Percentiles rank a stretch among this genome's conserved stretches.
Conservation (phyloP, 2,113 vertebrate species). For the Lophotis ruficrista region DNA sequence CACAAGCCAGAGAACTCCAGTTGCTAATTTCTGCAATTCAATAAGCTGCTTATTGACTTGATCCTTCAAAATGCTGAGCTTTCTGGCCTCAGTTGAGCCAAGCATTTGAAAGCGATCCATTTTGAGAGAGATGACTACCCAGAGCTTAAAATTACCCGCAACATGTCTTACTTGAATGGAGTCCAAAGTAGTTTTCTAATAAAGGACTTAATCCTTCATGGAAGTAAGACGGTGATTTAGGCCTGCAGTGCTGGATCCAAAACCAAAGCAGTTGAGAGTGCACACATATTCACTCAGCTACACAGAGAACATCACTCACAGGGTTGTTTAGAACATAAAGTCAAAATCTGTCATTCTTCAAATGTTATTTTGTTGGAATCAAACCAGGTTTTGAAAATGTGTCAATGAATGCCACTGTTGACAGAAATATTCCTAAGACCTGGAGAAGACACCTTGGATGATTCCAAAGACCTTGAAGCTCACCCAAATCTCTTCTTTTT, state of each 20-base stretch:
- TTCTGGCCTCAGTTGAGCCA: background rate
- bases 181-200: background rate
- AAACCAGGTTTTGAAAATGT: background rate
- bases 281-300: no score
- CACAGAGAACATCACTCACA: background rate
- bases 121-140: background rate
- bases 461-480: background rate
- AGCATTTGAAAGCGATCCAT: background rate
- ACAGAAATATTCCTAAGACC: background rate
- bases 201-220: background rate
- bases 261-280: background rate
- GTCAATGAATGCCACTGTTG: accelerated
- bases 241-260: background rate
- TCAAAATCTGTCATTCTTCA: background rate
- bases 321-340: background rate
- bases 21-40: background rate
- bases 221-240: background rate
- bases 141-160: background rate
- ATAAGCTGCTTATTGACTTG: background rate
- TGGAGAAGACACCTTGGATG: background rate
- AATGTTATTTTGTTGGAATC: background rate
- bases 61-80: constrained; percentile 1
- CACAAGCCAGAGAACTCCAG: background rate
- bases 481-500: background rate
- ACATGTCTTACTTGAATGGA: background rate